These are phyloP conservation scores for Rissa tridactyla DNA, from an alignment of 2,113 vertebrate genomes.

Conservation along the genomic window DNA sequence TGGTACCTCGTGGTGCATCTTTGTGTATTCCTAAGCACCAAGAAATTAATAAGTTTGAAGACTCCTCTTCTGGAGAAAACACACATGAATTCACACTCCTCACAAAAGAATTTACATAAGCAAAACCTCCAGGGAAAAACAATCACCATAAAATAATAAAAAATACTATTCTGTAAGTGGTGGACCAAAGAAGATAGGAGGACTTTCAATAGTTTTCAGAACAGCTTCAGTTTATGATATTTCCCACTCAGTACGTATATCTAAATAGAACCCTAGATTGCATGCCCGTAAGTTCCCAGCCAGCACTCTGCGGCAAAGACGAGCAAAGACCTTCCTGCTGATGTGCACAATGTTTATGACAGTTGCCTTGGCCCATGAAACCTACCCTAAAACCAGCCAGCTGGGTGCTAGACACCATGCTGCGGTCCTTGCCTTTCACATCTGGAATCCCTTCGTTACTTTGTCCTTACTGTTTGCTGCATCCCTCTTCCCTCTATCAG, in stretches of 20 bases:
- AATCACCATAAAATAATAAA: neutral
- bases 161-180: neutral
- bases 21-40: neutral
- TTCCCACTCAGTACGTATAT: rapidly evolving
- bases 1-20: neutral
- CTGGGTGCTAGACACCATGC: neutral
- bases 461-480: neutral
- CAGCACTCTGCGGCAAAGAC: neutral
- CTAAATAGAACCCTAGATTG: too few relatives aligned
- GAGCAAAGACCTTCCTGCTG: neutral
- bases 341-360: rapidly evolving
- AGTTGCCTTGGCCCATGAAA: neutral
- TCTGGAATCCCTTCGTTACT: neutral
- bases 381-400: rapidly evolving
- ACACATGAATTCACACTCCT: rapidly evolving
- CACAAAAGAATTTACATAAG: neutral
- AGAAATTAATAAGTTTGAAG: rapidly evolving
- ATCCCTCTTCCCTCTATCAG: neutral
- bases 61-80: neutral
- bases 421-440: neutral
- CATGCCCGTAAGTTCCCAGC: neutral
- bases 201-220: rapidly evolving
- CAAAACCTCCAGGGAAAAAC: neutral
- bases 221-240: neutral
- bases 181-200: neutral